phyloP scores from a whole-genome alignment of 1,140 invertebrate genomes.

The Rhizoglyphus robini region DNA sequence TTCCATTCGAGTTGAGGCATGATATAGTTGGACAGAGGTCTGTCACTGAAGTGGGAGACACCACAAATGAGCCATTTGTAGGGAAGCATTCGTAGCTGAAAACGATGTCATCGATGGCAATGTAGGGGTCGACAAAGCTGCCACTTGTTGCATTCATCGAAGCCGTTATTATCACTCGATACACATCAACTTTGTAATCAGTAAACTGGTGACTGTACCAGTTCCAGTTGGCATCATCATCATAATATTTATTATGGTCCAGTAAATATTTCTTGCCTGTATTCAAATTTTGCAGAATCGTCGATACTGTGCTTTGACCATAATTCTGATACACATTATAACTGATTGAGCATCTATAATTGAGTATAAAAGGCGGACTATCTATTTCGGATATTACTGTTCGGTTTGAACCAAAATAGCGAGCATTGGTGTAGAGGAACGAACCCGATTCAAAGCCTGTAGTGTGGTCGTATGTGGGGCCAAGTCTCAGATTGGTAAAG shows the following conservation, averaged over 20 bases:
- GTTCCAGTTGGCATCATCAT: background rate
- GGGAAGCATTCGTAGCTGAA: slow-evolving; percentile 4
- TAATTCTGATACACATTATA: background rate
- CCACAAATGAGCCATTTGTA: too few species aligned
- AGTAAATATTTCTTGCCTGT: background rate
- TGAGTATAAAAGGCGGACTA: background rate
- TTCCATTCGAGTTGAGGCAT: background rate
- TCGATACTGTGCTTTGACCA: background rate
- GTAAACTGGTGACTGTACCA: background rate
- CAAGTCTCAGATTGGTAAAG: slow-evolving; percentile 14
- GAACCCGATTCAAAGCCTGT: background rate
- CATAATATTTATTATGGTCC: background rate
- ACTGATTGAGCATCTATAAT: background rate
- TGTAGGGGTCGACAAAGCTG: slow-evolving; percentile 13
- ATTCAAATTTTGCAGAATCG: background rate
- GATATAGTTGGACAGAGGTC: background rate
- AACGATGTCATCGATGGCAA: slow-evolving; percentile 24
- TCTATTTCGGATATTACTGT: background rate
- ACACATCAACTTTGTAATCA: background rate
- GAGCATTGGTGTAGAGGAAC: too few species aligned
- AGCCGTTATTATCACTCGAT: background rate
- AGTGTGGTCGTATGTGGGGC: slow-evolving; percentile 24
- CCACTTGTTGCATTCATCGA: background rate
- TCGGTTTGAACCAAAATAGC: background rate
- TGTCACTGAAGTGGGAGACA: too few species aligned